These are phyloP conservation scores for Trachelus tabidus DNA, from an alignment of 2,888 invertebrate genomes.

Conservation along the genomic window DNA sequence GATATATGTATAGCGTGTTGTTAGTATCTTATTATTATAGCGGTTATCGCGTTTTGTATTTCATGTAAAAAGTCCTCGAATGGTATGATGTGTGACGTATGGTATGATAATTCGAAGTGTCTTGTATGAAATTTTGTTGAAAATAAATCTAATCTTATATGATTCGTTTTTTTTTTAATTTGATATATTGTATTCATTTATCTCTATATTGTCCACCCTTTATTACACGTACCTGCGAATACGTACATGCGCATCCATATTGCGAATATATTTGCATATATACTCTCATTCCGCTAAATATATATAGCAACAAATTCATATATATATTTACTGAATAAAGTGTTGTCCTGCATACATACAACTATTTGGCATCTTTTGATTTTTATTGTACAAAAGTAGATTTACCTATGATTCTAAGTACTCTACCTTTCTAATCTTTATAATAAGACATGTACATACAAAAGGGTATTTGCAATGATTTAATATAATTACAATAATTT, in stretches of 20 bases:
- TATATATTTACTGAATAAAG: not conserved
- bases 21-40: not conserved
- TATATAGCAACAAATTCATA: not conserved
- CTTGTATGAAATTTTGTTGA: not conserved
- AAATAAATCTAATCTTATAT: not conserved
- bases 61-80: not conserved
- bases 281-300: not conserved
- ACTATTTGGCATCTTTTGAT: constrained; percentile 54
- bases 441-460: constrained; percentile 43
- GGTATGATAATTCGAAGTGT: not conserved
- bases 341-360: constrained; percentile 11
- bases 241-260: not conserved
- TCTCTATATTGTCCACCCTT: not conserved
- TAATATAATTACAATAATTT: constrained; percentile 30
- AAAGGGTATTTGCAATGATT: constrained; percentile 32
- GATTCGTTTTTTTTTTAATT: not conserved
- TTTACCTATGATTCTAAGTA: constrained; percentile 35
- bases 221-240: not conserved
- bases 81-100: not conserved
- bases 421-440: constrained; percentile 31
- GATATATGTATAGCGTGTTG: not conserved
- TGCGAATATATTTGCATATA: not conserved
- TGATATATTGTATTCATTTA: not conserved
- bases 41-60: not conserved
- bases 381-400: constrained; percentile 52